These are phyloP conservation scores for Lycaon pictus DNA, from an alignment of 2,113 vertebrate genomes.

Conservation along the genomic window DNA sequence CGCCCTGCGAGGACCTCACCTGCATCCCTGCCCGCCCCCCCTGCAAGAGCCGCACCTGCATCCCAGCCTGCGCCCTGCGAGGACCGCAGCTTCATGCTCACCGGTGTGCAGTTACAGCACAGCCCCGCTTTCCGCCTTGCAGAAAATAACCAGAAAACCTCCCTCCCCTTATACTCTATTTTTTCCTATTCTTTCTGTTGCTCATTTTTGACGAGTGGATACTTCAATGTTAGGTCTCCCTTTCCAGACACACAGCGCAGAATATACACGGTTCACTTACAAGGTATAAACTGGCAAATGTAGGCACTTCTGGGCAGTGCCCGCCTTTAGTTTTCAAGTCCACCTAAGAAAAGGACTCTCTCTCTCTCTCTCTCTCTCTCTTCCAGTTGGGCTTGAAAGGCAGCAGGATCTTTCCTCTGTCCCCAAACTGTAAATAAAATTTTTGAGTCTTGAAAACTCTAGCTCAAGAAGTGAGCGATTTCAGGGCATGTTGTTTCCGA, in stretches of 20 bases:
- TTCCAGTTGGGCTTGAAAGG: not conserved
- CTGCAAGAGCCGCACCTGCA: no score
- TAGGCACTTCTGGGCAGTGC: not conserved
- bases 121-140: accelerated
- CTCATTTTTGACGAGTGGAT: not conserved
- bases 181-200: not conserved
- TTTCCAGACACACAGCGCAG: not conserved
- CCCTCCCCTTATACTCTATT: not conserved
- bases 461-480: not conserved
- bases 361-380: not conserved
- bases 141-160: not conserved
- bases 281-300: not conserved
- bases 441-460: not conserved
- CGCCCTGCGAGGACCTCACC: no score
- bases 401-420: not conserved
- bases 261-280: not conserved
- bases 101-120: accelerated
- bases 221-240: not conserved
- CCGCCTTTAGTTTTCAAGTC: not conserved
- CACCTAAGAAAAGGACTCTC: not conserved
- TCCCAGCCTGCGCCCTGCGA: no score
- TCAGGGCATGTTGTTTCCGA: not conserved
- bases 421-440: not conserved
- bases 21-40: no score
- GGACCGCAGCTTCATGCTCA: no score